Evolutionary conservation across 2,888 invertebrate species (phyloP).

Genomic region (Machimus rusticus): DNA sequence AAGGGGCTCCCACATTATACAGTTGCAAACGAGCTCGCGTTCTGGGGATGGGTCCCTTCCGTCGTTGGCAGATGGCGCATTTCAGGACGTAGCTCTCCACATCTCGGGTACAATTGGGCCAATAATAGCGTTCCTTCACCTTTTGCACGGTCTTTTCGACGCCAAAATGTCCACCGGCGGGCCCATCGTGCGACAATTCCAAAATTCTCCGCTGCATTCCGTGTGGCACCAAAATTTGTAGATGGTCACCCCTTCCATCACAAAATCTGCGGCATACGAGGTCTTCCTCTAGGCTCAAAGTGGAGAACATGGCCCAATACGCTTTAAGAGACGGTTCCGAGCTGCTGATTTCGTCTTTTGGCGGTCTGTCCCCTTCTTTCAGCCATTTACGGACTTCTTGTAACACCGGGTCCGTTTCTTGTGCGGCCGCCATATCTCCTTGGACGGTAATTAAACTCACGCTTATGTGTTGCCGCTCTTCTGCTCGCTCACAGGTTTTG

Average conservation of each 20-base stretch:
- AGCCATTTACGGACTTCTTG: background rate
- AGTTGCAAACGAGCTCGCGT: background rate
- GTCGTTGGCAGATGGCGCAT: no score
- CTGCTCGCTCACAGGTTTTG: background rate
- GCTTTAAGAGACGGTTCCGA: background rate
- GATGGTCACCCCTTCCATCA: background rate
- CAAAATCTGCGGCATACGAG: background rate
- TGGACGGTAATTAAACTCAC: background rate
- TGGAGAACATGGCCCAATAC: background rate
- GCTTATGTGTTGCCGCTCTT: background rate
- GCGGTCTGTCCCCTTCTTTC: background rate
- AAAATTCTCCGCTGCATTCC: background rate
- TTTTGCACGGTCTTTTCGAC: background rate
- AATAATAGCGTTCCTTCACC: background rate
- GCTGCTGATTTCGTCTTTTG: background rate
- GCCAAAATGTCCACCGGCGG: no score
- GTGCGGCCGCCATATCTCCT: background rate
- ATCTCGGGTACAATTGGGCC: background rate
- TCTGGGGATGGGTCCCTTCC: conserved; percentile 8
- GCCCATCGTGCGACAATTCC: background rate
- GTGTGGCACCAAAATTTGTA: background rate
- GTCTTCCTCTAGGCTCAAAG: background rate
- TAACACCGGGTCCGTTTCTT: background rate
- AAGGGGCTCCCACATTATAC: conserved; percentile 46
- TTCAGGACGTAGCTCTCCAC: background rate